phyloP scores from a whole-genome alignment of 2,888 invertebrate species.

The Orthonevra nobilis region DNA sequence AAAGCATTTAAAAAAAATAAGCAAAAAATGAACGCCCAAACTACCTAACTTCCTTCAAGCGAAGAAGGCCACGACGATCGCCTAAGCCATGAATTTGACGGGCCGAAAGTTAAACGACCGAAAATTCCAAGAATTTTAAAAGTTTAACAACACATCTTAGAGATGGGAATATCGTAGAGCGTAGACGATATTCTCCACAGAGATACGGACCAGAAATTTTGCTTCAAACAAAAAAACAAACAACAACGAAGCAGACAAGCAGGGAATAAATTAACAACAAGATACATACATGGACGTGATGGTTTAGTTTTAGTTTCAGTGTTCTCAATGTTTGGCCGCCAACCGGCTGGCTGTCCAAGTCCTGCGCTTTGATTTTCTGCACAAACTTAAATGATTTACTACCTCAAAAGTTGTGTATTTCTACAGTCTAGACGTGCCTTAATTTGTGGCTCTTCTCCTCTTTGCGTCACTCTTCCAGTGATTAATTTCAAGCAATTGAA shows the following conservation, averaged over 20 bases:
- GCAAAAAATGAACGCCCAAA: neutral
- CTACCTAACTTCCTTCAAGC: constrained; percentile 26
- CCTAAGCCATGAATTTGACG: constrained; percentile 25
- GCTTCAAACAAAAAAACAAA: neutral
- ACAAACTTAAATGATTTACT: constrained; percentile 53
- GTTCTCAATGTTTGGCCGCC: constrained; percentile 30
- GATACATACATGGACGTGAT: neutral
- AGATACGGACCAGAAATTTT: neutral
- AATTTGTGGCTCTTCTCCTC: constrained; percentile 17
- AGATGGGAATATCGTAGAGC: too few relatives aligned
- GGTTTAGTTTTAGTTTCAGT: constrained; percentile 9
- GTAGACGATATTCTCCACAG: constrained; percentile 16
- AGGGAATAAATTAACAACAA: constrained; percentile 48
- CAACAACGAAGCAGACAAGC: too few relatives aligned
- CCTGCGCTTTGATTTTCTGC: constrained; percentile 34
- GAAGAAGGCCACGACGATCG: neutral
- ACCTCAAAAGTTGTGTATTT: constrained; percentile 34
- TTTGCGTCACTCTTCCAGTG: constrained; percentile 20
- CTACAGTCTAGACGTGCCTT: constrained; percentile 37
- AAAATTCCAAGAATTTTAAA: constrained; percentile 42
- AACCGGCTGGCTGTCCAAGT: neutral
- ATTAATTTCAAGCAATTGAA: constrained; percentile 52
- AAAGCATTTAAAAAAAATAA: constrained; percentile 17
- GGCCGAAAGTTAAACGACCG: constrained; percentile 53
- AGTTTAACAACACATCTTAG: neutral